Evolutionary conservation across 2,888 invertebrate genomes (phyloP), one percentile per base, ranked within the genome.

Genomic region (Drosophila mimica): DNA sequence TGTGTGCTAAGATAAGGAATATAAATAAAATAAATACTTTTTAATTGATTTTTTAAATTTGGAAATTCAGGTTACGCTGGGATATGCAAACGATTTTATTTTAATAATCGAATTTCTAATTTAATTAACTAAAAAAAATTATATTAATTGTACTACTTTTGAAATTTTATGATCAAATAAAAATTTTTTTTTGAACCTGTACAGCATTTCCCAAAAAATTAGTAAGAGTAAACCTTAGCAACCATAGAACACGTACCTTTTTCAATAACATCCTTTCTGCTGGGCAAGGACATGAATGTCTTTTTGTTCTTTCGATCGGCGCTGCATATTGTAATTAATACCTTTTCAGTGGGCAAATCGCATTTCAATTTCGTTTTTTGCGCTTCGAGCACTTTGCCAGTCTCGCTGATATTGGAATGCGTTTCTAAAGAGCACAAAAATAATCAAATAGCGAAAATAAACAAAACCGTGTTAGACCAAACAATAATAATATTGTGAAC

Each of bases 291-390:
- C 87, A 87, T 87, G 28, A 87, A 87, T 30, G 87, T 88, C 63
- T 91, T 87, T 71, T 90, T 91, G 46, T 67, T 88, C 54, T 86
- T 87, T 0, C 87, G 78, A 81, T 87, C 91, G 31, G 89, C 87
- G 49, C 89, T 87, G 70, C 87, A 87, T 71, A 87, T 87, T 70
- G 91, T 87, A 75, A 87, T 91, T 61, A 87, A 85, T 61, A 87
- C 91, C 71, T 78, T 90, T 53, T 87, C 91, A 59, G 43, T 62
- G 28, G 67, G 33, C 53, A 71, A 53, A 46, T 90, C 83, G 31
- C 69, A 61, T 61, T 87, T 89, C n/a, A 63, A 51, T 73, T 89
- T 82, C 56, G 52, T 36, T 61, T 76, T 66, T 34, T 64, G 82
- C 60, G 72, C 17, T 53, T 79, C 79, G 43, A 69, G 76, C 60